Evolutionary conservation across 1,140 invertebrate species (phyloP).

Genomic region (Danaus plexippus): DNA sequence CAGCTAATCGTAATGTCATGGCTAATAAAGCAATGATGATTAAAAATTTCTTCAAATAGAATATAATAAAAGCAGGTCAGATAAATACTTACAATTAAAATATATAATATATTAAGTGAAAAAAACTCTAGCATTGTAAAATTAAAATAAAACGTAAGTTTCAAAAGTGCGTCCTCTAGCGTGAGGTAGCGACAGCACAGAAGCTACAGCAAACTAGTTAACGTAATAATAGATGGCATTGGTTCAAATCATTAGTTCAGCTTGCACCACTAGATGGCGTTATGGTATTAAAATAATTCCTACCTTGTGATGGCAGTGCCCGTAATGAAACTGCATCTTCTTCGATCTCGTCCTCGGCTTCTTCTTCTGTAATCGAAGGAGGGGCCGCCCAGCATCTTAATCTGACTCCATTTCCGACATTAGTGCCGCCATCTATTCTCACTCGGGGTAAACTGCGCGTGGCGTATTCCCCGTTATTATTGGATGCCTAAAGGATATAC

Average conservation of each 20-base stretch:
- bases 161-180: slow-evolving; percentile 26
- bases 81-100: no score
- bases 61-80: no score
- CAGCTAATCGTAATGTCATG: no score
- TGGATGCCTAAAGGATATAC: slow-evolving; percentile 32
- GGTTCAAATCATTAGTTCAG: background rate
- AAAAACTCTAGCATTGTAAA: no score
- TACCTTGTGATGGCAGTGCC: slow-evolving; percentile 53
- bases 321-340: slow-evolving; percentile 59
- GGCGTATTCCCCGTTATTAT: slow-evolving; percentile 56
- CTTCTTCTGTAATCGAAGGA: slow-evolving; percentile 79
- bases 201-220: background rate
- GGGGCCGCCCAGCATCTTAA: slow-evolving; percentile 74
- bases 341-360: slow-evolving; percentile 71
- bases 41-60: no score
- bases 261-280: slow-evolving; percentile 30
- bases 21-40: no score
- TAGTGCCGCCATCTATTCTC: slow-evolving; percentile 78
- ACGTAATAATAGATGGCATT: slow-evolving; percentile 6
- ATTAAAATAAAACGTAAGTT: no score
- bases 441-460: slow-evolving; percentile 75
- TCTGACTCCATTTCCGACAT: slow-evolving; percentile 75
- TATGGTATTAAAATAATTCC: slow-evolving; percentile 13
- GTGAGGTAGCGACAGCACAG: slow-evolving; percentile 12
- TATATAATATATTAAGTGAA: no score